Conservation (phyloP, 2,888 invertebrate genomes). For the Leptura quadrifasciata region DNA sequence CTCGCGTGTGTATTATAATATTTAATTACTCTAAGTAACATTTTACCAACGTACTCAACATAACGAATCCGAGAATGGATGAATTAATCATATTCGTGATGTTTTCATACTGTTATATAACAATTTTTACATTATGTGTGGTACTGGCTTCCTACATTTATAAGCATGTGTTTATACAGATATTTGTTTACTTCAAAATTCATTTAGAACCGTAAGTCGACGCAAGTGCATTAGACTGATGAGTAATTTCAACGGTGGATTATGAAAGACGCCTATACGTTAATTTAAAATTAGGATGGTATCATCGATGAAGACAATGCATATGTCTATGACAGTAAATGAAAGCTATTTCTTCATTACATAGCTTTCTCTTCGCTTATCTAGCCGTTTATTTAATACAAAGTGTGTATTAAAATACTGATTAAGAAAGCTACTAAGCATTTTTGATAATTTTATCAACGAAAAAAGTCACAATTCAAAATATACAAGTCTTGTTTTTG, state of each 20-base stretch:
- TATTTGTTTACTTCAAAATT: too few species aligned
- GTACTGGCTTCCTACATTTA: too few species aligned
- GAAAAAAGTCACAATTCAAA: too few species aligned
- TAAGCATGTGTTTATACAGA: too few species aligned
- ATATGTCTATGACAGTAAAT: slow-evolving; percentile 12
- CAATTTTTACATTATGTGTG: too few species aligned
- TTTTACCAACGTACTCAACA: too few species aligned
- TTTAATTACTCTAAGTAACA: too few species aligned
- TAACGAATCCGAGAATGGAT: too few species aligned
- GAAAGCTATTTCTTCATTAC: slow-evolving; percentile 30
- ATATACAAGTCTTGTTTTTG: too few species aligned
- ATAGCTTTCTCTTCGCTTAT: slow-evolving; percentile 21
- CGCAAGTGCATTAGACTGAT: background rate
- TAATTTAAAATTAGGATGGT: background rate
- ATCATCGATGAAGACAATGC: background rate
- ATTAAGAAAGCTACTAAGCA: background rate
- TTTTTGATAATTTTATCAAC: background rate
- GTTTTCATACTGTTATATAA: too few species aligned
- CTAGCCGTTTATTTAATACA: background rate
- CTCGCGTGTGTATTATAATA: too few species aligned
- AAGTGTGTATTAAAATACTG: background rate
- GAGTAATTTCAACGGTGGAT: slow-evolving; percentile 24
- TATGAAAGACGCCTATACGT: slow-evolving; percentile 20
- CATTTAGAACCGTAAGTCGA: background rate
- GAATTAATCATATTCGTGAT: too few species aligned